phyloP scores from a whole-genome alignment of 2,113 vertebrate species.

The Syngnathus typhle region DNA sequence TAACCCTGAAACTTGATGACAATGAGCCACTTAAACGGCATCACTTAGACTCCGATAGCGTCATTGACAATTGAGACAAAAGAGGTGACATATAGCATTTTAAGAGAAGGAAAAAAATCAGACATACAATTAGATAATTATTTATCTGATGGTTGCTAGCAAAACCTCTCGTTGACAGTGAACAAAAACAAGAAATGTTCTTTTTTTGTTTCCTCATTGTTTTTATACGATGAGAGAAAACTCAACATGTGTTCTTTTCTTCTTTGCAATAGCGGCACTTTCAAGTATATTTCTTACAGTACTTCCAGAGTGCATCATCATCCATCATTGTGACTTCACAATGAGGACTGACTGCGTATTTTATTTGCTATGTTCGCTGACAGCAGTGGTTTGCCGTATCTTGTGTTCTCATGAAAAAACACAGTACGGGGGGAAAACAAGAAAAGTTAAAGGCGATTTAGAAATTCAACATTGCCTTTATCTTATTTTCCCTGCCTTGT shows the following conservation, averaged over 20 bases:
- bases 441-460: constrained; percentile 27
- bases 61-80: constrained; percentile 58
- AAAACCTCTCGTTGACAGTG: not conserved
- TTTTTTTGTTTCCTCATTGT: constrained; percentile 21
- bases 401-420: constrained; percentile 39
- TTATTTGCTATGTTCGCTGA: constrained; percentile 63
- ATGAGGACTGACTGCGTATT: constrained; percentile 56
- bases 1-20: constrained; percentile 59
- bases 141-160: not conserved
- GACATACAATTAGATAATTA: not conserved
- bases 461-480: constrained; percentile 32
- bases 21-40: constrained; percentile 57
- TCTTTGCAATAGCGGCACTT: constrained; percentile 34
- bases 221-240: constrained; percentile 25
- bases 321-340: constrained; percentile 50
- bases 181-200: constrained; percentile 7
- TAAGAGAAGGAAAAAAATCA: not conserved
- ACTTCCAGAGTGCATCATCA: constrained; percentile 51
- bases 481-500: constrained; percentile 23
- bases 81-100: not conserved
- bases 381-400: constrained; percentile 55
- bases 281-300: constrained; percentile 36
- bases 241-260: constrained; percentile 16
- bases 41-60: constrained; percentile 55
- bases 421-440: not conserved